Percentiles rank a stretch among this genome's conserved stretches.
These are phyloP conservation scores for Halocynthia roretzi DNA, from an alignment of 23 tunicate species.

Conservation along the genomic window DNA sequence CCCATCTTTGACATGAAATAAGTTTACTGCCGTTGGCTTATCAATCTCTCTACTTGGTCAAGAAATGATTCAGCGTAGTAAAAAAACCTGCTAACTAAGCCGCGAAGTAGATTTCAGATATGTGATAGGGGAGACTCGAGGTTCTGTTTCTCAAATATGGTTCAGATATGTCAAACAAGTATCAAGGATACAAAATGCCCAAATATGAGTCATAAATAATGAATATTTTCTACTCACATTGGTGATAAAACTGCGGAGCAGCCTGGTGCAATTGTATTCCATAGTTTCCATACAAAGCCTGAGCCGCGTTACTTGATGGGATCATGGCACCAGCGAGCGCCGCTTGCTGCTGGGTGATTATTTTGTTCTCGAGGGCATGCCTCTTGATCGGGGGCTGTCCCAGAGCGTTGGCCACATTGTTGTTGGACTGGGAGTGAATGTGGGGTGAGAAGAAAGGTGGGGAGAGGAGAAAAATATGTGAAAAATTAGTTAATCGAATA, in stretches of 20 bases:
- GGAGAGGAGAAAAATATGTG: background rate
- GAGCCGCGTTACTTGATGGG: constrained; percentile 36
- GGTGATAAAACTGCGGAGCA: constrained; percentile 59
- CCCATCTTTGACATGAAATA: too few species aligned
- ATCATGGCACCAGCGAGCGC: constrained; percentile 30
- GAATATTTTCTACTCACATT: constrained; percentile 28
- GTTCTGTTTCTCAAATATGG: too few species aligned
- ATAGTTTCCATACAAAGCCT: constrained; percentile 40
- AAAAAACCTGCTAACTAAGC: too few species aligned
- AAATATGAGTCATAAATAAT: too few species aligned
- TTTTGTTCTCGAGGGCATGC: constrained; percentile 46
- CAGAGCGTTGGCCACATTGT: constrained; percentile 22
- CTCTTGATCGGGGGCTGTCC: constrained; percentile 82
- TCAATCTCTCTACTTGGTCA: too few species aligned
- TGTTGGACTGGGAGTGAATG: constrained; percentile 8
- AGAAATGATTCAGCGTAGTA: too few species aligned
- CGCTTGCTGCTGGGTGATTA: constrained; percentile 28
- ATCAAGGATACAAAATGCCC: too few species aligned
- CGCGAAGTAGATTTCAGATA: too few species aligned
- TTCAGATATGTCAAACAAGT: too few species aligned
- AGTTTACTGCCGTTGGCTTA: too few species aligned
- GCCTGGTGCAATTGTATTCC: constrained; percentile 38
- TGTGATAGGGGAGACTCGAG: too few species aligned
- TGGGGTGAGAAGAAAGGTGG: constrained; percentile 5
- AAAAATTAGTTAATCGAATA: background rate